These are phyloP conservation scores for Iphiclides podalirius DNA, from an alignment of 2,888 invertebrate genomes.

Conservation along the genomic window DNA sequence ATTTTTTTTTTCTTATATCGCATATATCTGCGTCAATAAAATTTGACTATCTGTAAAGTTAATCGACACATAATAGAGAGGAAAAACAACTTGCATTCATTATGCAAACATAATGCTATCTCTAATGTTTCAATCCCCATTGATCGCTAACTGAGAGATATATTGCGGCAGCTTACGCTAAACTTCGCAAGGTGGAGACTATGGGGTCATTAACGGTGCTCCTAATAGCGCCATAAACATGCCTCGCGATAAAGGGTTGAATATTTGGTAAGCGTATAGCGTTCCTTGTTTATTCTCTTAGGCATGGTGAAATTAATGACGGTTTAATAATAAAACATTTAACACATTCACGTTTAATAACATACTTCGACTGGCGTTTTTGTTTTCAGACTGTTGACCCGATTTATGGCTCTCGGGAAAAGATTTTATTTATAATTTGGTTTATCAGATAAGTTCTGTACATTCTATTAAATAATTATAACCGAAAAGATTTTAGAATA, in stretches of 20 bases:
- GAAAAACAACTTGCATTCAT: not conserved
- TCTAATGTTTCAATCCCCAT: constrained; percentile 11
- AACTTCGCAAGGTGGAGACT: constrained; percentile 11
- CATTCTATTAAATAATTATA: too few species aligned
- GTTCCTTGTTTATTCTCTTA: not conserved
- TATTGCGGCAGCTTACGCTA: constrained; percentile 7
- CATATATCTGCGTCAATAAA: too few species aligned
- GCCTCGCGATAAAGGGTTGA: constrained; percentile 18
- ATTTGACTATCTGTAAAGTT: too few species aligned
- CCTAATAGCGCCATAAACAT: constrained; percentile 27
- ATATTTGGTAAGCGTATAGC: constrained; percentile 10
- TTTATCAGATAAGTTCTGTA: too few species aligned
- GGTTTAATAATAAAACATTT: not conserved
- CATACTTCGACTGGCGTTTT: too few species aligned
- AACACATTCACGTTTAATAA: constrained; percentile 3
- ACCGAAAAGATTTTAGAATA: too few species aligned
- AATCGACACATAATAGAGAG: too few species aligned
- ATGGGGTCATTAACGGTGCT: constrained; percentile 27
- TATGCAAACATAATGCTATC: constrained; percentile 18
- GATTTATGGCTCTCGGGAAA: too few species aligned
- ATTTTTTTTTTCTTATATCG: too few species aligned
- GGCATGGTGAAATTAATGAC: not conserved
- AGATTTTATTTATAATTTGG: too few species aligned
- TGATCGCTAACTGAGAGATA: constrained; percentile 21
- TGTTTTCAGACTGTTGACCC: too few species aligned